These are phyloP conservation scores for Stomorhina lunata DNA, from an alignment of 2,888 invertebrate genomes.

Conservation along the genomic window DNA sequence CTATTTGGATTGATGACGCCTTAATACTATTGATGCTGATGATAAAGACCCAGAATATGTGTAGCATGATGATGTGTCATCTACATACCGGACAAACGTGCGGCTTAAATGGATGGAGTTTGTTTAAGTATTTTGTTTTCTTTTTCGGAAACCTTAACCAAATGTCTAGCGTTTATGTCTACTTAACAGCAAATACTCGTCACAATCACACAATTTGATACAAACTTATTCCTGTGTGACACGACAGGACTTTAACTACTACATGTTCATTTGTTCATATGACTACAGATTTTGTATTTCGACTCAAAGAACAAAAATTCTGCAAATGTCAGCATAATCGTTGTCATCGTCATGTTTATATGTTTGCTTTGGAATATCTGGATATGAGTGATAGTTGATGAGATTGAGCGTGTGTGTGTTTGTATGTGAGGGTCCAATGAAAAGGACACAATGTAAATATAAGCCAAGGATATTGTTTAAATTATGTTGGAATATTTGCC, in stretches of 20 bases:
- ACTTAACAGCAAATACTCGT: constrained; percentile 14
- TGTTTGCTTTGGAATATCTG: constrained; percentile 12
- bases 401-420: not conserved
- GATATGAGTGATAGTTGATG: not conserved
- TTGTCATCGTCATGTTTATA: constrained; percentile 7
- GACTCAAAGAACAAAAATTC: constrained; percentile 25
- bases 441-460: constrained; percentile 49
- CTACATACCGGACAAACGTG: constrained; percentile 12
- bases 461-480: constrained; percentile 36
- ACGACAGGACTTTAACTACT: not conserved
- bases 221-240: not conserved
- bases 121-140: constrained; percentile 9
- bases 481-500: constrained; percentile 44
- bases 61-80: constrained; percentile 12
- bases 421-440: not conserved
- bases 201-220: constrained; percentile 31
- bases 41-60: constrained; percentile 5
- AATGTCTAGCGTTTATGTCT: constrained; percentile 42
- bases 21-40: constrained; percentile 40
- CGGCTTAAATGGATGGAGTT: not conserved
- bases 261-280: not conserved
- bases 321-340: constrained; percentile 54
- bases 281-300: not conserved
- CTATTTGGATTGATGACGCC: constrained; percentile 54
- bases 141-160: constrained; percentile 38